phyloP scores from a whole-genome alignment of 1,140 invertebrate genomes.

The Chrysoperla carnea region DNA sequence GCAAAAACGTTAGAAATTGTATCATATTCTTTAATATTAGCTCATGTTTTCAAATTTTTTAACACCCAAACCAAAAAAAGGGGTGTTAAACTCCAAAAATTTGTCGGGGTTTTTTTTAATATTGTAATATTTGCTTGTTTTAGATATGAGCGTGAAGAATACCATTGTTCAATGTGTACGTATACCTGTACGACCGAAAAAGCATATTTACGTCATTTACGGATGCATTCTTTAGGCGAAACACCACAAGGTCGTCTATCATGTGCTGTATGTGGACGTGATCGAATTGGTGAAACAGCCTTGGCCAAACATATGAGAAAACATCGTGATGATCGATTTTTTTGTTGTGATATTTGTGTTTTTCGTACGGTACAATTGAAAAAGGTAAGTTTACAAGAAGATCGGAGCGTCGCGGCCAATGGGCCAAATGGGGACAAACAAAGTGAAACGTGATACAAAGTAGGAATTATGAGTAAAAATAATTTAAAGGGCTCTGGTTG shows the following conservation, averaged over 20 bases:
- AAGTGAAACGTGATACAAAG: too few relatives aligned
- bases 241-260: slow-evolving; percentile 26
- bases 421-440: too few relatives aligned
- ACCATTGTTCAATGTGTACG: slow-evolving; percentile 30
- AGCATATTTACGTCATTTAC: slow-evolving; percentile 31
- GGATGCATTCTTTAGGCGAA: slow-evolving; percentile 23
- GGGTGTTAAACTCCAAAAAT: too few relatives aligned
- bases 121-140: too few relatives aligned
- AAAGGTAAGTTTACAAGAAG: slow-evolving; percentile 22
- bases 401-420: background rate
- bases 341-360: slow-evolving; percentile 36
- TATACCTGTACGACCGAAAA: slow-evolving; percentile 38
- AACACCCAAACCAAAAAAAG: too few relatives aligned
- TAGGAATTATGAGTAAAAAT: too few relatives aligned
- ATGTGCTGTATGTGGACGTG: slow-evolving; percentile 37
- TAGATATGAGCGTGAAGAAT: slow-evolving; percentile 35
- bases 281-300: slow-evolving; percentile 29
- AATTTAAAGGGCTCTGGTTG: too few relatives aligned
- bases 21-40: too few relatives aligned
- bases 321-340: slow-evolving; percentile 32
- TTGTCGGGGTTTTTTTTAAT: too few relatives aligned
- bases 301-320: slow-evolving; percentile 33
- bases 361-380: slow-evolving; percentile 36
- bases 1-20: too few relatives aligned
- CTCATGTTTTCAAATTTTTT: too few relatives aligned